These are phyloP conservation scores for Pseudomyrmex cubaensis DNA, from an alignment of 1,140 invertebrate species.

Conservation along the genomic window DNA sequence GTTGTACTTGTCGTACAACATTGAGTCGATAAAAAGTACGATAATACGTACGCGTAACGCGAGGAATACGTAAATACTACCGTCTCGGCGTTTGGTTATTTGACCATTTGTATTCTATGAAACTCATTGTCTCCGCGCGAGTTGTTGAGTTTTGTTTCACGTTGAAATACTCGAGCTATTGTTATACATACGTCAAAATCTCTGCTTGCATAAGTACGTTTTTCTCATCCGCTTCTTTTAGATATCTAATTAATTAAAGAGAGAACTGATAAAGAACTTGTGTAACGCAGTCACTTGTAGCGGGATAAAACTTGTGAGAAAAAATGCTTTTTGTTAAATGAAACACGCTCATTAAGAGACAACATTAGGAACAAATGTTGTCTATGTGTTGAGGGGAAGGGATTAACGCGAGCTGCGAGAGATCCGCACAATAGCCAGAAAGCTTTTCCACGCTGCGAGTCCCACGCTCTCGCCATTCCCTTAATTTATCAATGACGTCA, in stretches of 20 bases:
- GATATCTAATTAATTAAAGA: background rate
- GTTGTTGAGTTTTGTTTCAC: background rate
- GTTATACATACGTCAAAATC: background rate
- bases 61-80: slow-evolving; percentile 35
- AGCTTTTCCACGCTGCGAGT: slow-evolving; percentile 36
- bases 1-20: slow-evolving; percentile 44
- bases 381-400: background rate
- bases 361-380: no score
- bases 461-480: slow-evolving; percentile 42
- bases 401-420: slow-evolving; percentile 2
- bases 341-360: no score
- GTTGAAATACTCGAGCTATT: slow-evolving; percentile 8
- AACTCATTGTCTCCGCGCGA: background rate
- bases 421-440: slow-evolving; percentile 7
- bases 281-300: no score
- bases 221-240: background rate
- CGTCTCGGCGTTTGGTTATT: slow-evolving; percentile 19
- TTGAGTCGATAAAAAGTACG: slow-evolving; percentile 63
- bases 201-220: background rate
- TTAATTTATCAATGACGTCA: slow-evolving; percentile 61
- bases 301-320: background rate
- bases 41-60: slow-evolving; percentile 46
- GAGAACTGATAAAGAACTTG: no score
- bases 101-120: slow-evolving; percentile 28
- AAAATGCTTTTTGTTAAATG: background rate